Percentiles rank a stretch among this genome's conserved stretches.
Evolutionary conservation across 2,888 invertebrate species (phyloP).

Genomic region (Xestia sexstrigata): DNA sequence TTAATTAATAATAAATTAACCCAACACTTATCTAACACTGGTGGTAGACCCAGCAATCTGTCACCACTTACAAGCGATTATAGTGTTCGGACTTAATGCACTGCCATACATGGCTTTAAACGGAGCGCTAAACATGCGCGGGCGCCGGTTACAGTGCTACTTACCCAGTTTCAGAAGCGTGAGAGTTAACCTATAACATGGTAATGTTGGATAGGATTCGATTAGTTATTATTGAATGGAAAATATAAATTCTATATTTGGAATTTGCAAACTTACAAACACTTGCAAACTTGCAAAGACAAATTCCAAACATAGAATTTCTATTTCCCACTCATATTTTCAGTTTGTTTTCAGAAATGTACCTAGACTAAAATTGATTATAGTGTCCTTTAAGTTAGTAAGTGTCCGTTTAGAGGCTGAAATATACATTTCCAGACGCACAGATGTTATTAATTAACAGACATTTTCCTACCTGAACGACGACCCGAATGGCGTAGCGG

Average conservation of each 20-base stretch:
- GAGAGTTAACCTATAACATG: conserved; percentile 35
- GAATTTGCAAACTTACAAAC: neutral
- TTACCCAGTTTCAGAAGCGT: conserved; percentile 58
- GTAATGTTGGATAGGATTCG: conserved; percentile 22
- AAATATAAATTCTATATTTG: neutral
- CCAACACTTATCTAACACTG: neutral
- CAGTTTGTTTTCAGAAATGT: neutral
- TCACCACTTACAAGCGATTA: conserved; percentile 49
- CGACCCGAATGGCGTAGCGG: no score
- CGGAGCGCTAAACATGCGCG: conserved; percentile 42
- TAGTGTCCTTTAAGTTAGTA: neutral
- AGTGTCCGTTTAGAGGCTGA: neutral
- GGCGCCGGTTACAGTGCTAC: conserved; percentile 53
- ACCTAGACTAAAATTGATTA: neutral
- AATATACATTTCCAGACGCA: neutral
- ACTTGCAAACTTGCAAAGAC: neutral
- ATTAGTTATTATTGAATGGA: neutral
- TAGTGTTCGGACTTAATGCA: conserved; percentile 46
- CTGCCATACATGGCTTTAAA: conserved; percentile 48
- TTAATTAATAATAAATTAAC: neutral
- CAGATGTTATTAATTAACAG: no score
- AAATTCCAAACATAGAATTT: no score
- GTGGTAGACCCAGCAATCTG: conserved; percentile 24
- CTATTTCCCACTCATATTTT: neutral
- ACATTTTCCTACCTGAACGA: no score